Evolutionary conservation across 2,113 vertebrate genomes (phyloP).

Genomic region (Lathamus discolor): DNA sequence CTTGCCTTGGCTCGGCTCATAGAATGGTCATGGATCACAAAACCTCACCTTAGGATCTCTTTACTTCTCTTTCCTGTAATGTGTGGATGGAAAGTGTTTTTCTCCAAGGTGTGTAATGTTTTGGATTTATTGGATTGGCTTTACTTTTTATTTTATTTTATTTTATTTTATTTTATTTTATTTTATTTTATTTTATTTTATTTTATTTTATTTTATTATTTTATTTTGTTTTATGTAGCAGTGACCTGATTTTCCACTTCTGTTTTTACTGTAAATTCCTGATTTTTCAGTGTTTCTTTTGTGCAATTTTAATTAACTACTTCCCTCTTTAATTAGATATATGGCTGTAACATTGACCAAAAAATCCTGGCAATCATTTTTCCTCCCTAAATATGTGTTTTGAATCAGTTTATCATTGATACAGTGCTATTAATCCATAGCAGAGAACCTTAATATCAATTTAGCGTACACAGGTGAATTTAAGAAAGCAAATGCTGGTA

Average conservation of each 20-base stretch:
- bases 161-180: neutral
- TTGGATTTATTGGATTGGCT: neutral
- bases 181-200: neutral
- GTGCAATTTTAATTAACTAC: neutral
- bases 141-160: neutral
- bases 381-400: neutral
- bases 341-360: neutral
- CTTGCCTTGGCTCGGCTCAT: neutral
- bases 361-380: neutral
- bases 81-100: neutral
- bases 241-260: neutral
- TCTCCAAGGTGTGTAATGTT: neutral
- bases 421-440: neutral
- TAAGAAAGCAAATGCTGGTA: neutral
- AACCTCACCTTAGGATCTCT: neutral
- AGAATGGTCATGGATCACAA: neutral
- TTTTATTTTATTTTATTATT: neutral
- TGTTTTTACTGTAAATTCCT: neutral
- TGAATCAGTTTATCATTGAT: neutral
- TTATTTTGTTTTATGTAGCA: neutral
- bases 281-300: neutral
- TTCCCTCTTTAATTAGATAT: neutral
- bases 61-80: neutral
- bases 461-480: neutral
- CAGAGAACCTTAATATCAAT: neutral